Evolutionary conservation across 2,113 vertebrate species (phyloP), one percentile per base, ranked within the genome.

Genomic region (Pungitius pungitius): DNA sequence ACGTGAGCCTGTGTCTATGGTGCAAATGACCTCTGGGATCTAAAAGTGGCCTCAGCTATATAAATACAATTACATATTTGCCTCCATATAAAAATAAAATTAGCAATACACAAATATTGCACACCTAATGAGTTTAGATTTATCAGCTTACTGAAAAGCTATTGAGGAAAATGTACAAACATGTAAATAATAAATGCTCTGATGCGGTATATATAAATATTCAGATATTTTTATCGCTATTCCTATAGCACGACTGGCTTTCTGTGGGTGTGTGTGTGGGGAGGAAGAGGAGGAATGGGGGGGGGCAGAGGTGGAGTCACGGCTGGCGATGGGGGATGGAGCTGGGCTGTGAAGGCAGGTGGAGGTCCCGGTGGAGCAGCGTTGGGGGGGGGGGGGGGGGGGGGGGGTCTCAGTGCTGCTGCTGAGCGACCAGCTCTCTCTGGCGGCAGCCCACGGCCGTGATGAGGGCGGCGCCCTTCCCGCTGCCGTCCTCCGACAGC

Each of bases 391-490:
- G 4, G 35, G 35, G 35, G 8, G 4, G 35, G 35, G 8, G 10
- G 9, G 10, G 20, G 0, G 20, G 20, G 2, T 8, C 51, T 54
- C 91, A 96, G 89, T 91, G 89, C 84, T 95, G 89, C 84, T 95
- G 94, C 81, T 89, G 89, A 20, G 88, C 88, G 6, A 88, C 81
- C 0, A 92, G 90, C 15, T 94, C 95, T 1, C 96, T 94, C 80
- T 96, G 95, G 82, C 93, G 93, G 82, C 95, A 96, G 40, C 96
- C 96, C 88, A 97, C 96, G 0, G 97, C 97, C 0, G 96, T 98
- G 93, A 98, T 98, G 61, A 98, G 96, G 1, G 96, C 97, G 0
- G 96, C 97, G n/a, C 97, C 97, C 73, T 98, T 98, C 42, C 97
- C 97, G 0, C 97, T 98, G 40, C 97, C 96, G 0, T 98, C 96